phyloP scores from a whole-genome alignment of 2,113 vertebrate genomes.

The Ranitomeya variabilis region DNA sequence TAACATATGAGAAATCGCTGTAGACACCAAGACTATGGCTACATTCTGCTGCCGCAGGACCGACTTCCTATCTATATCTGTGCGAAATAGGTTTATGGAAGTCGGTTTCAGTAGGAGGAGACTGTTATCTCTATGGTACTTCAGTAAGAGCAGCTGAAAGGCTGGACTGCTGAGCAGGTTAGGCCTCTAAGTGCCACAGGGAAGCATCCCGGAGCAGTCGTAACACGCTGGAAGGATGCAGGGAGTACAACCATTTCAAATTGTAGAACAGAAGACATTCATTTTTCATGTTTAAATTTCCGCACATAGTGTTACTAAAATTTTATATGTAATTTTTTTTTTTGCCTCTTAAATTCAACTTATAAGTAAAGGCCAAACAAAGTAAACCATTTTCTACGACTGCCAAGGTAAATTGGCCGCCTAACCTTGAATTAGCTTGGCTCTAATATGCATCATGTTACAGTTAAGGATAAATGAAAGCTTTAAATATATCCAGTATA shows the following conservation, averaged over 20 bases:
- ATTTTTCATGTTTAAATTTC: neutral
- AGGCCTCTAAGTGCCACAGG: constrained; percentile 54
- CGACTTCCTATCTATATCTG: neutral
- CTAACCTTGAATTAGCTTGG: too few relatives aligned
- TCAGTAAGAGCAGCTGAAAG: constrained; percentile 23
- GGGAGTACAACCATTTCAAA: neutral
- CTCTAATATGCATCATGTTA: too few relatives aligned
- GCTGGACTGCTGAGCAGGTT: constrained; percentile 25
- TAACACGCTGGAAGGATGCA: constrained; percentile 31
- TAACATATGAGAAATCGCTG: neutral
- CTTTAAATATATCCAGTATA: too few relatives aligned
- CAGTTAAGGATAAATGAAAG: too few relatives aligned
- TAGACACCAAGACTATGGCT: neutral
- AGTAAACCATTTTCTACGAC: too few relatives aligned
- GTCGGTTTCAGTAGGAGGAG: constrained; percentile 10
- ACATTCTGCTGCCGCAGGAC: neutral
- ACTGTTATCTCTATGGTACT: constrained; percentile 10
- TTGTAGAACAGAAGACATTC: neutral
- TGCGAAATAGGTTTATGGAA: neutral
- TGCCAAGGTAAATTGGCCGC: too few relatives aligned
- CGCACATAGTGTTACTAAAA: neutral
- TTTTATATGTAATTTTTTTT: neutral
- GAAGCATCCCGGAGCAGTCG: constrained; percentile 36
- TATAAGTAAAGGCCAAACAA: too few relatives aligned
- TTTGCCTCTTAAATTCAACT: neutral